These are phyloP conservation scores for Charadrius vociferus DNA, from an alignment of 2,113 vertebrate genomes.

Conservation along the genomic window DNA sequence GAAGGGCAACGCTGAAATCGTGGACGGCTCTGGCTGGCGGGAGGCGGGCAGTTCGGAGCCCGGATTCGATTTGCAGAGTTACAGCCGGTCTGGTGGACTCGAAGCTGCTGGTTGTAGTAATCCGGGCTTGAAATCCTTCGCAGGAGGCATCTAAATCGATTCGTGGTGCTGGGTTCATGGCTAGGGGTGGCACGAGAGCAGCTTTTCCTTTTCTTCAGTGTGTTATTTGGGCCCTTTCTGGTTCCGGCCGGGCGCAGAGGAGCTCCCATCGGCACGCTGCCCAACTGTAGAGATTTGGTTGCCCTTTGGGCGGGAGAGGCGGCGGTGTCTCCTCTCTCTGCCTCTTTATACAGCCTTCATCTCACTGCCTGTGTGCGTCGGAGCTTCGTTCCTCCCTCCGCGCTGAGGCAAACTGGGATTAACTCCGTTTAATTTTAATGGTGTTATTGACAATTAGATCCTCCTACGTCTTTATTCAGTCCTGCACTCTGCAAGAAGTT, in stretches of 20 bases:
- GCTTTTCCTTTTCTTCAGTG: not conserved
- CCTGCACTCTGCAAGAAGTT: not conserved
- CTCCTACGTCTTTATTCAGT: not conserved
- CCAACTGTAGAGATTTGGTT: not conserved
- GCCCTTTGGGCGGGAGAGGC: not conserved
- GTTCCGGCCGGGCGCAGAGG: not conserved
- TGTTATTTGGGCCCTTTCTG: not conserved
- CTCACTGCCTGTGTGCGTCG: not conserved
- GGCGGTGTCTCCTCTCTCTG: not conserved
- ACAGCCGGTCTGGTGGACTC: rapidly evolving
- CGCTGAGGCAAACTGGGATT: slow-evolving; percentile 9
- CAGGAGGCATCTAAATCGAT: not conserved
- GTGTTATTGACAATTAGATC: slow-evolving; percentile 6
- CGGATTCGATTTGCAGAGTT: not conserved
- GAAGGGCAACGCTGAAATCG: not conserved
- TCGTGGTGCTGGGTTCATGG: not conserved
- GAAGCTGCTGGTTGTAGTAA: not conserved
- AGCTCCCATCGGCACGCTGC: not conserved
- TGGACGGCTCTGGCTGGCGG: not conserved
- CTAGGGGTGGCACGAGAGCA: not conserved
- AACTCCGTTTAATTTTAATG: slow-evolving; percentile 6
- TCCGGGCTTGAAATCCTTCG: not conserved
- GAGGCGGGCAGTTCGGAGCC: not conserved
- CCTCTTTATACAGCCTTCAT: not conserved
- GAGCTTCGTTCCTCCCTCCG: not conserved